Evolutionary conservation across 1,140 invertebrate species (phyloP), one percentile per base, ranked within the genome.

Genomic region (Drosophila pseudoobscura): DNA sequence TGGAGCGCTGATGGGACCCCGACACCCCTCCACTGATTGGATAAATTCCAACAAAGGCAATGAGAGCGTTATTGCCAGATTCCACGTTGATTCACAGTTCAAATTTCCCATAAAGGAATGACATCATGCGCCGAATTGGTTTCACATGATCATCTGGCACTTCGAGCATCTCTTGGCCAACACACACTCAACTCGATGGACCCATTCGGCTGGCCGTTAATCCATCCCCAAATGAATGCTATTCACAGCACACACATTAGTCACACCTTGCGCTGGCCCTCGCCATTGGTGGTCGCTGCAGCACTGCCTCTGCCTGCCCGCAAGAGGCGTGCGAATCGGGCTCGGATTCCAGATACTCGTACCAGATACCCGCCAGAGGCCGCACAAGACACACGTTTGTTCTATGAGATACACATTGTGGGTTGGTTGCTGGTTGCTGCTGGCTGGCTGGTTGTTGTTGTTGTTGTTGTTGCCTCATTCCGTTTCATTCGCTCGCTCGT

Each of bases 351-450:
- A 69, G 66, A 70, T 70, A 70, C 66, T 57, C 69, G 62, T 65
- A 65, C 59, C 44, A 64, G 65, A 69, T 69, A 69, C 65, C 31
- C 9, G 31, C 35, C 35, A 39, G 35, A 13, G 35, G 35, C 35
- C 35, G 35, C 35, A 35, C 35, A 39, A 39, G 35, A 13, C 35
- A 39, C 35, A 39, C 35, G 31, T 35, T 35, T 64, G 52, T 70
- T 69, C 66, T 69, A 68, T 55, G 65, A 68, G 63, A 69, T 69
- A 69, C 63, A 69, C 41, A 43, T 56, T 69, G 65, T 66, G 65
- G 65, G 63, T 64, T 26, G 65, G 56, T 35, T 64, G 29, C 63
- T 31, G 29, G 29, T 68, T 69, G 41, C 24, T 17, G 20, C 1
- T 56, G 22, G 63, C 1, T 56, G 22, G 63, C 59, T 22, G 53